Evolutionary conservation across 2,797 vertebrate genomes (phyloP).

Genomic region (Aulostomus chinensis): DNA sequence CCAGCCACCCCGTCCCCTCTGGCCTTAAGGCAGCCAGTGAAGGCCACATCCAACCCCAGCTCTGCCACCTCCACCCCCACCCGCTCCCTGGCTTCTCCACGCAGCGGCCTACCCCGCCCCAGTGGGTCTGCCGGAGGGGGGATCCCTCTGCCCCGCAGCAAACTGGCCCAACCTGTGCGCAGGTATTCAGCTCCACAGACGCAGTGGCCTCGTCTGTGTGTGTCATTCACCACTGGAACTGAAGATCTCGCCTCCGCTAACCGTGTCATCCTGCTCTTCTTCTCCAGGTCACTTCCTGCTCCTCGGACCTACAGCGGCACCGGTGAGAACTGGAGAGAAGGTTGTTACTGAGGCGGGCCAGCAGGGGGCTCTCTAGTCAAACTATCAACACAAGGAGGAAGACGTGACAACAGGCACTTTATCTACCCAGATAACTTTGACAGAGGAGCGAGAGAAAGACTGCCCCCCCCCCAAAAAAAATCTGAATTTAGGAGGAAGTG

Average conservation of each 20-base stretch:
- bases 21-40: constrained; percentile 92
- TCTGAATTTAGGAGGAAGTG: constrained; percentile 36
- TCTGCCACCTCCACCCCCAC: constrained; percentile 85
- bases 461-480: constrained; percentile 32
- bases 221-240: not conserved
- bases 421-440: constrained; percentile 85
- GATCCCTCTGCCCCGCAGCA: constrained; percentile 95
- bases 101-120: constrained; percentile 93
- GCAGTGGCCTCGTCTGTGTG: too few relatives aligned
- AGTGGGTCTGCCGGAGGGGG: constrained; percentile 85
- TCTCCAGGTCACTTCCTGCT: constrained; percentile 89
- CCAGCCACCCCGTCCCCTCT: constrained; percentile 91
- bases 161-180: constrained; percentile 96
- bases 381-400: constrained; percentile 84
- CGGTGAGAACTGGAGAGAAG: constrained; percentile 97
- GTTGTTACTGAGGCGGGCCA: constrained; percentile 89
- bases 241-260: not conserved
- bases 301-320: constrained; percentile 86
- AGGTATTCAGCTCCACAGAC: constrained; percentile 77
- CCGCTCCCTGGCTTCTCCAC: constrained; percentile 85
- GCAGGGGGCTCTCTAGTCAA: constrained; percentile 70
- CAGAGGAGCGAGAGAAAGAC: constrained; percentile 58
- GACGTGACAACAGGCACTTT: constrained; percentile 93
- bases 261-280: not conserved
- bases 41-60: constrained; percentile 88